phyloP scores from a whole-genome alignment of 2,113 vertebrate species.

The Propithecus coquereli region DNA sequence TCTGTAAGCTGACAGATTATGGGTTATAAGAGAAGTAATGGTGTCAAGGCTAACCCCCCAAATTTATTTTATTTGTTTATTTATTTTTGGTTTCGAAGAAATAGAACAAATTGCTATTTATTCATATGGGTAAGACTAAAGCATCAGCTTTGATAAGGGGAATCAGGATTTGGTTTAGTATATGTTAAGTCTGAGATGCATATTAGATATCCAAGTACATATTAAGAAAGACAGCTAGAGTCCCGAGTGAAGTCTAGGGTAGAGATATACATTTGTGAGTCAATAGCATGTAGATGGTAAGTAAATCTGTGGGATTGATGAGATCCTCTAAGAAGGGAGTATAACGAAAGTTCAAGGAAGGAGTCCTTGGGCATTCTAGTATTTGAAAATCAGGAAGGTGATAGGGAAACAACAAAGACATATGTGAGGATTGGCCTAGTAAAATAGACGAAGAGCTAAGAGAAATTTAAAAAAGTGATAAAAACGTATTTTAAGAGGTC shows the following conservation, averaged over 20 bases:
- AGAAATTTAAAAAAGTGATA: neutral
- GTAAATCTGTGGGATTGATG: neutral
- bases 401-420: neutral
- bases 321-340: neutral
- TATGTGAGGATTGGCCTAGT: neutral
- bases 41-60: neutral
- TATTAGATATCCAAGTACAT: neutral
- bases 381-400: neutral
- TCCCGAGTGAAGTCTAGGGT: neutral
- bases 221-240: neutral
- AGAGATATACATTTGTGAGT: neutral
- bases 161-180: neutral
- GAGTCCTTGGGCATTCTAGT: accelerated
- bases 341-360: neutral
- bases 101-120: neutral
- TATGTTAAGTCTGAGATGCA: neutral
- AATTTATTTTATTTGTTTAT: neutral
- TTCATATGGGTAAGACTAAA: neutral
- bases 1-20: neutral
- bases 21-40: neutral
- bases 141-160: neutral
- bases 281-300: no score
- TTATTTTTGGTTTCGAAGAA: neutral
- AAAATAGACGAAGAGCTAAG: neutral
- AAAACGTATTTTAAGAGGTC: neutral